Percentiles rank a stretch among this genome's conserved stretches.
phyloP scores from a whole-genome alignment of 2,797 vertebrate genomes.

The Clarias laeviceps region DNA sequence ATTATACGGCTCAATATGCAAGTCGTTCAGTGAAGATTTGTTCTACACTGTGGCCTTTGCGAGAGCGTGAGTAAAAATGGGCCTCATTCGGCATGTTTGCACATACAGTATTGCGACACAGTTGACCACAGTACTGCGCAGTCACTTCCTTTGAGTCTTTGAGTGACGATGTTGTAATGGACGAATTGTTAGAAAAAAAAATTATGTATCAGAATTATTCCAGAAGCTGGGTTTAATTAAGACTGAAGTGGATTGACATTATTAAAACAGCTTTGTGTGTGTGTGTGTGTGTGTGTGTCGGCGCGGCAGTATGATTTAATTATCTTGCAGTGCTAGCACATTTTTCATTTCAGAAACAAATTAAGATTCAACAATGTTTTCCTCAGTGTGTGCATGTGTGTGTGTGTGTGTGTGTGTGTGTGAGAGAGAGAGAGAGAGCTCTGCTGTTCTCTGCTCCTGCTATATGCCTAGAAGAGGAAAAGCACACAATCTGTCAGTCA shows the following conservation, averaged over 20 bases:
- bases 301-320: neutral
- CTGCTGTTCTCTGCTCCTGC: slow-evolving; percentile 5
- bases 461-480: neutral
- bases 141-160: slow-evolving; percentile 21
- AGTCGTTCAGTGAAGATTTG: neutral
- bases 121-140: slow-evolving; percentile 15
- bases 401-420: slow-evolving; percentile 14
- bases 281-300: neutral
- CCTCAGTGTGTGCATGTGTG: neutral
- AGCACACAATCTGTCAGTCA: slow-evolving; percentile 3
- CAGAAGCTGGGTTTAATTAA: neutral
- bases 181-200: neutral
- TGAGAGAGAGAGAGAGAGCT: too few relatives aligned
- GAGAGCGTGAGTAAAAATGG: neutral
- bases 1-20: neutral
- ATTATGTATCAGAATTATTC: neutral
- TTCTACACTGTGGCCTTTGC: neutral
- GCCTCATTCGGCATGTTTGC: neutral
- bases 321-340: neutral
- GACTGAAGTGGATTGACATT: neutral
- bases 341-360: neutral
- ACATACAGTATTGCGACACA: slow-evolving; percentile 7
- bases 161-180: neutral
- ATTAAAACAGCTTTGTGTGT: neutral
- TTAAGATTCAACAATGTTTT: neutral